Base-by-base conservation (phyloP, 2,888 invertebrate species). In the Caenorhabditis wallacei region DNA sequence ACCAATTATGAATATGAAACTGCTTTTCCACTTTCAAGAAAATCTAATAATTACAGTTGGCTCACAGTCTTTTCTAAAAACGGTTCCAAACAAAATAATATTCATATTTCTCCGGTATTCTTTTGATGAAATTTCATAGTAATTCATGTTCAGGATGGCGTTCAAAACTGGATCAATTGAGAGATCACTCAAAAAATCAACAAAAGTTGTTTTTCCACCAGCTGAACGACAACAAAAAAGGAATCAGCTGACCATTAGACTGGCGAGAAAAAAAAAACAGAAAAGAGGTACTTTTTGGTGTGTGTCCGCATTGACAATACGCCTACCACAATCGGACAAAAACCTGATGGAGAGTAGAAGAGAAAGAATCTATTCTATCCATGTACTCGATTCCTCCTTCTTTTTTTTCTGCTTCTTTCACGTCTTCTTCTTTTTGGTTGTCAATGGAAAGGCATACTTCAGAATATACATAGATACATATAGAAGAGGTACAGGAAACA, bases 221-320 rank as follows among this genome's bases (percentile, higher is more conserved):
- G 53, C 37, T 13, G 64, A 66, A 66, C 53, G 40, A 53, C 53
- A 53, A 66, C 53, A 66, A 53, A 66, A 64, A 53, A 24, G 20
- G 53, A 40, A 66, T 66, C 66, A 66, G 66, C 66, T 66, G 66
- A 66, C 66, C 37, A 48, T n/a, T 30, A 13, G 48, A 43, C 18
- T 37, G 2, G 16, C 46, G 48, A 26, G 20, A 20, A 46, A 46
- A 63, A 48, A 66, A 51, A 37, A 57, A 37, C n/a, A 59, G 20
- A 66, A 53, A 53, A 22, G 53, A 53, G 53, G 66, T 66, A 66
- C 53, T 66, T 51, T 53, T 53, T 53, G 18, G 43, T 24, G 37
- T 66, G 40, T 53, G 66, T 66, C 66, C 66, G 53, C 53, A 66
- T 37, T 66, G 53, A 66, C 66, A 66, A 66, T 53, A 48, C 66